Evolutionary conservation across 1,140 invertebrate genomes (phyloP).

Genomic region (Galleria mellonella): DNA sequence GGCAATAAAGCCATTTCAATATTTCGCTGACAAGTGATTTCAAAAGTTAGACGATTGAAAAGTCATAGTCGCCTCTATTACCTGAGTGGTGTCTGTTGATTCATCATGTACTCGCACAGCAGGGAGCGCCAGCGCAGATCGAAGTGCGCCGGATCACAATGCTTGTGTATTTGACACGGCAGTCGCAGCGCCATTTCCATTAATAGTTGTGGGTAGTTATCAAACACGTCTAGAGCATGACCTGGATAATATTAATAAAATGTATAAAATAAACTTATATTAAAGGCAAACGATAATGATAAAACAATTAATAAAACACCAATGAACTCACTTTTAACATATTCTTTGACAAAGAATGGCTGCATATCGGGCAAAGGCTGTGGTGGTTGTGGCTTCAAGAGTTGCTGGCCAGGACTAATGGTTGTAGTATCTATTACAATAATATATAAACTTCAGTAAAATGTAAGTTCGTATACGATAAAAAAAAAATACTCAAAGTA

Average conservation of each 20-base stretch:
- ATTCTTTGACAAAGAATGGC: slow-evolving; percentile 95
- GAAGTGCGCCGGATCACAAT: slow-evolving; percentile 81
- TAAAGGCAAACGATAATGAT: too few species aligned
- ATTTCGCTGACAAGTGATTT: too few species aligned
- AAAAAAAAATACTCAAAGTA: too few species aligned
- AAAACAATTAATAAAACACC: too few species aligned
- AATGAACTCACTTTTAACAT: slow-evolving; percentile 83
- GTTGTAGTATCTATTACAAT: slow-evolving; percentile 31
- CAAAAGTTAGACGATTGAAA: too few species aligned
- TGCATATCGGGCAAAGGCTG: slow-evolving; percentile 93
- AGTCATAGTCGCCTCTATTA: slow-evolving; percentile 7
- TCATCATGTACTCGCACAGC: slow-evolving; percentile 98
- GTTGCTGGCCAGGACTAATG: slow-evolving; percentile 42
- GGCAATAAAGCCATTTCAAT: too few species aligned
- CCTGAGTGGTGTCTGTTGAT: slow-evolving; percentile 84
- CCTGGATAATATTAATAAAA: slow-evolving; percentile 56
- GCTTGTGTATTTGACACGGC: slow-evolving; percentile 94
- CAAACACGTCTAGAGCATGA: slow-evolving; percentile 94
- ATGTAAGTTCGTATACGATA: too few species aligned
- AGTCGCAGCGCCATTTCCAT: slow-evolving; percentile 96
- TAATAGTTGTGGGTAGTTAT: slow-evolving; percentile 92
- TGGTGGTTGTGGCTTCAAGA: slow-evolving; percentile 88
- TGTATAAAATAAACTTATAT: too few species aligned
- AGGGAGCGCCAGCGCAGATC: slow-evolving; percentile 88
- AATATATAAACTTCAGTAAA: too few species aligned